These are phyloP conservation scores for Athalia cordata DNA, from an alignment of 2,888 invertebrate genomes.

Conservation along the genomic window DNA sequence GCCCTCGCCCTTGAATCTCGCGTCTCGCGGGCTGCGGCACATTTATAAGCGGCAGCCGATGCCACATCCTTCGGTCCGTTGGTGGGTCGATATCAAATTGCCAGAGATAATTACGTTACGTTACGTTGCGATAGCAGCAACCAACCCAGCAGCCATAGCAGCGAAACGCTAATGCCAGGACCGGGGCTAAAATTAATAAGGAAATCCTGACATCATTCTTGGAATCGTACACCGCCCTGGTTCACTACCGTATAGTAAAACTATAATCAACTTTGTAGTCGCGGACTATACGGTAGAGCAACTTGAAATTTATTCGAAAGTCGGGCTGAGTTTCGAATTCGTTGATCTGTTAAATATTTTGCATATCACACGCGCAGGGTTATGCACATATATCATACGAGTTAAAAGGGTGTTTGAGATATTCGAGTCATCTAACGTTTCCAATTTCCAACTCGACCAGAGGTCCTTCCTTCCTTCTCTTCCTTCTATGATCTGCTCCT, in stretches of 20 bases:
- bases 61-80: slow-evolving; percentile 43
- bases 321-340: too few species aligned
- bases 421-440: slow-evolving; percentile 70
- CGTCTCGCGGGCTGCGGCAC: slow-evolving; percentile 43
- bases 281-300: too few species aligned
- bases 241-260: too few species aligned
- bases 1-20: slow-evolving; percentile 45
- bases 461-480: neutral
- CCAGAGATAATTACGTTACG: slow-evolving; percentile 41
- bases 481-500: slow-evolving; percentile 13
- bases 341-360: too few species aligned
- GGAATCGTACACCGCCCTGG: neutral
- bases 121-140: slow-evolving; percentile 32
- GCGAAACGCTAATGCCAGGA: slow-evolving; percentile 25
- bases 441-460: neutral
- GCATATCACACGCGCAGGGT: too few species aligned
- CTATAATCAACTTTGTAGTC: too few species aligned
- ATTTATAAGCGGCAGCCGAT: slow-evolving; percentile 45
- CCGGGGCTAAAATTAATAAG: slow-evolving; percentile 35
- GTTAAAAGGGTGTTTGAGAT: too few species aligned
- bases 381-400: too few species aligned
- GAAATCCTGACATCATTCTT: slow-evolving; percentile 26
- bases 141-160: slow-evolving; percentile 10
- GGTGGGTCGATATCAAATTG: slow-evolving; percentile 44
- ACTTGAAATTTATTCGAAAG: too few species aligned